Evolutionary conservation across 2,797 vertebrate genomes (phyloP), one percentile per base, ranked within the genome.

Genomic region (Molossus alvarezi): DNA sequence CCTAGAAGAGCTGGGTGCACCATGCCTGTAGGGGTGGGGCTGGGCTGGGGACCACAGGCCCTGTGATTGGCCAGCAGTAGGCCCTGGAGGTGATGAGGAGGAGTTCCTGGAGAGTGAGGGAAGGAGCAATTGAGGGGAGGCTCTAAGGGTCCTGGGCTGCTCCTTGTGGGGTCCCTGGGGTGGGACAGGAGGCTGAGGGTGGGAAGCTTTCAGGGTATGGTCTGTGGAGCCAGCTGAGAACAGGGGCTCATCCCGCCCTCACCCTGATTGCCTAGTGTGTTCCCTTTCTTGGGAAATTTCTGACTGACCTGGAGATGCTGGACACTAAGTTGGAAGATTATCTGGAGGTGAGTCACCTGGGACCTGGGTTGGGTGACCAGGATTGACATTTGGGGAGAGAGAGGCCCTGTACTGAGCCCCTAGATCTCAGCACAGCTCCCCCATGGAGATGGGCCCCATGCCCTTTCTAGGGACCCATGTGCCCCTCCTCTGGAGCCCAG

Each of bases 261-360:
- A 97, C 94, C 1, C 98, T 20, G 0, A 33, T 21, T 27, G 20
- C 14, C 1, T 48, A 99, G 99, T 99, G 99, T 0, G 99, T 99
- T 75, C 99, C 99, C 1, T 99, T 99, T 97, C 98, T 99, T 95
- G 99, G 99, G 3, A 45, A 45, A 45, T 45, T 45, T 45, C 41
- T 45, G 41, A 45, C 41, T 45, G 41, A 45, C 41, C 41, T 45
- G 41, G 41, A 45, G 41, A 45, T 45, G 41, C 41, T 45, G 41
- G 41, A 45, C 41, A 45, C 41, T 45, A 45, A 5, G 41, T 45
- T 45, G 41, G 41, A 45, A 6, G 41, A 45, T 45, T 45, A 45
- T 45, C 41, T 45, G 41, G 41, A 45, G 41, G 41, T 45, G 41
- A 6, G 41, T 45, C 3, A 3, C 41, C 41, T 45, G 41, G 41